These are phyloP conservation scores for Geophilus truncorum DNA, from an alignment of 2,888 invertebrate genomes.

Conservation along the genomic window DNA sequence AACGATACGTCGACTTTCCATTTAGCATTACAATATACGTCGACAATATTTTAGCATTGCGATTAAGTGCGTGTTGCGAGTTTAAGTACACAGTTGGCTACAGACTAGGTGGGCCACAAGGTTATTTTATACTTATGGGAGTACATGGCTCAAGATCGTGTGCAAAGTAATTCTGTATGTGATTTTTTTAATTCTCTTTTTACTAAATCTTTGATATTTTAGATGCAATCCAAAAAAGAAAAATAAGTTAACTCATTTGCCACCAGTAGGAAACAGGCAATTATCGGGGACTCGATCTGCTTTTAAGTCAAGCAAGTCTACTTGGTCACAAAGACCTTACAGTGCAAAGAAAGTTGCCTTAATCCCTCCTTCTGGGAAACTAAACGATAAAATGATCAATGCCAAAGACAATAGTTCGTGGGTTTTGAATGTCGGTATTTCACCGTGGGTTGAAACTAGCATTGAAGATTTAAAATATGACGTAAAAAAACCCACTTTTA, in stretches of 20 bases:
- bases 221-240: background rate
- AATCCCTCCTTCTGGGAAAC: background rate
- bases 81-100: slow-evolving; percentile 48
- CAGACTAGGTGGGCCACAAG: slow-evolving; percentile 48
- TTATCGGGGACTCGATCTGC: background rate
- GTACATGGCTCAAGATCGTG: slow-evolving; percentile 48
- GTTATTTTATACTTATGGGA: slow-evolving; percentile 48
- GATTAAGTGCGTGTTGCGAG: slow-evolving; percentile 51
- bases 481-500: background rate
- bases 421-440: background rate
- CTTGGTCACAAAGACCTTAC: background rate
- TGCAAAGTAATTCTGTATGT: slow-evolving; percentile 42
- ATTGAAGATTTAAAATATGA: background rate
- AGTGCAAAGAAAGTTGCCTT: background rate
- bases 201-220: background rate
- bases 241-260: background rate
- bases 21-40: slow-evolving; percentile 50
- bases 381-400: background rate
- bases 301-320: background rate
- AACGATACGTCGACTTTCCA: slow-evolving; percentile 49
- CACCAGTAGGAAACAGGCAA: background rate
- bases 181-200: background rate
- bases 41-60: slow-evolving; percentile 48
- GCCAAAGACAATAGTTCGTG: background rate
- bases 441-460: background rate